Evolutionary conservation across 2,797 vertebrate species (phyloP), one percentile per base, ranked within the genome.

Genomic region (Anabas testudineus): DNA sequence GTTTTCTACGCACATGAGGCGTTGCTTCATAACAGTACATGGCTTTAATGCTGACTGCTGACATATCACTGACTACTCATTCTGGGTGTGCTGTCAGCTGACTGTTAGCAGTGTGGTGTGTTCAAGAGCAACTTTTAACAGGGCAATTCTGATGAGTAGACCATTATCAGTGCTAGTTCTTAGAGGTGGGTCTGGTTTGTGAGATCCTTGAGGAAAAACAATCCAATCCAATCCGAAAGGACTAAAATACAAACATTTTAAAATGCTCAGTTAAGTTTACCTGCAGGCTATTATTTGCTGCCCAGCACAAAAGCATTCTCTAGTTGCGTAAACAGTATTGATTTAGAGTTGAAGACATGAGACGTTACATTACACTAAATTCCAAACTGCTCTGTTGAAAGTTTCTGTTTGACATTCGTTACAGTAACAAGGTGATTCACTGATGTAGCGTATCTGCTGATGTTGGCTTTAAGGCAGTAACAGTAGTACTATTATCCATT

Each of bases 141-240:
- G 10, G 60, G 37, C 6, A 0, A 59, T 45, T 62, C 74, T 55
- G 54, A 67, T 83, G 57, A 63, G 48, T 22, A 41, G 19, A 45
- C 37, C 30, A 47, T 48, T 52, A 63, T 60, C 14, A 32, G 41
- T 2, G 42, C 14, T 36, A n/a, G 41, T 49, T 53, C 18, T 61
- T 26, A 5, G 21, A 34, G 12, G 19, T 64, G 19, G 30, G 45
- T 14, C 7, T 48, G 53, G 21, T 51, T 34, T 54, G 30, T 64
- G 16, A 42, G 18, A 59, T n/a, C 52, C 30, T 34, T 7, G 10
- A 19, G 37, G 51, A 13, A 47, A 63, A 13, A 63, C 26, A 61
- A 72, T 7, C 42, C 9, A 51, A 64, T 10, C n/a, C 37, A 41
- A 28, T 8, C 18, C 32, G 57, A 59, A 32, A 22, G 47, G 15